Conservation (phyloP, 64 coral and sea anemone species). For the Pocillopora verrucosa region DNA sequence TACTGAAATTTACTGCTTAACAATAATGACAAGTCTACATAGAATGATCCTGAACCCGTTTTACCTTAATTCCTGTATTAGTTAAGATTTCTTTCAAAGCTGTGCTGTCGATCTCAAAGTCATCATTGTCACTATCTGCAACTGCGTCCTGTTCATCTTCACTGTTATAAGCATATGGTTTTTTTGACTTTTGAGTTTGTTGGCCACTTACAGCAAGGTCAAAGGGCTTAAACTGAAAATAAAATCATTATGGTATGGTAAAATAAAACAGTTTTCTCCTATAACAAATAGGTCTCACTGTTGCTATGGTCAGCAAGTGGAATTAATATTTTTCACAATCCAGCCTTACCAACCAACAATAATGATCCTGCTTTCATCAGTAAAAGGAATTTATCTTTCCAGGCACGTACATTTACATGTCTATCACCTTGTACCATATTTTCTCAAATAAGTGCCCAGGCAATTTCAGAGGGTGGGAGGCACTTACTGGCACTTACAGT, state of each 20-base stretch:
- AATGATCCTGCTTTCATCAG: too few species aligned
- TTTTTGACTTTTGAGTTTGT: neutral
- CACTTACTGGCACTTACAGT: too few species aligned
- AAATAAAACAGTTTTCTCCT: too few species aligned
- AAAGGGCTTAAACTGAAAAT: constrained; percentile 59
- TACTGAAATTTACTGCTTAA: neutral
- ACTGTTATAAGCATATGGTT: constrained; percentile 51
- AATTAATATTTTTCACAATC: too few species aligned
- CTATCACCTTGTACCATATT: too few species aligned
- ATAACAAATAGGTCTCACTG: too few species aligned
- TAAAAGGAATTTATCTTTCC: too few species aligned
- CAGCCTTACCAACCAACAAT: too few species aligned
- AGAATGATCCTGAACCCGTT: neutral
- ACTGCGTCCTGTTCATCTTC: constrained; percentile 36
- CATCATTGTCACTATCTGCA: constrained; percentile 22
- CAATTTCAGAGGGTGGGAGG: too few species aligned
- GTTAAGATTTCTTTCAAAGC: constrained; percentile 78
- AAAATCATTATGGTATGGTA: neutral
- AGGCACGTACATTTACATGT: too few species aligned
- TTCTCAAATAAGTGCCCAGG: too few species aligned
- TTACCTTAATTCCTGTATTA: constrained; percentile 89
- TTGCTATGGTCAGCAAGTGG: too few species aligned
- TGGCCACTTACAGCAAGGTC: constrained; percentile 39
- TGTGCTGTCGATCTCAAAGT: constrained; percentile 76
- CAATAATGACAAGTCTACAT: neutral